Conservation (phyloP, 2,113 vertebrate genomes). For the Laticauda colubrina region DNA sequence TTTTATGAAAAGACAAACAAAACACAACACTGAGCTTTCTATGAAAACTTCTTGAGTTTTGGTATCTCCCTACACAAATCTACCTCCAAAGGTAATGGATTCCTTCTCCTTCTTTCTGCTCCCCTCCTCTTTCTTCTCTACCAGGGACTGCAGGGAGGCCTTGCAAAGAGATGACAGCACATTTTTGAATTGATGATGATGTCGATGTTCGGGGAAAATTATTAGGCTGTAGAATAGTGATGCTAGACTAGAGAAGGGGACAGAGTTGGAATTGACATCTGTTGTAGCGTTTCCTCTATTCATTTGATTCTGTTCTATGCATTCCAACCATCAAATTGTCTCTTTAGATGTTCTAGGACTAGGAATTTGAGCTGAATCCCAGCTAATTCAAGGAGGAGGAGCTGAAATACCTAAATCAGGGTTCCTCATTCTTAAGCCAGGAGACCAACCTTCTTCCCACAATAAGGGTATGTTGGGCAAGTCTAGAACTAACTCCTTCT, state of each 20-base stretch:
- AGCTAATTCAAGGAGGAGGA: background rate
- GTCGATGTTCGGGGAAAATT: background rate
- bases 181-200: background rate
- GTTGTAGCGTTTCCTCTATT: no score
- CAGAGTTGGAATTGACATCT: no score
- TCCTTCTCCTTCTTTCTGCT: background rate
- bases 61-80: background rate
- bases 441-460: no score
- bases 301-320: no score
- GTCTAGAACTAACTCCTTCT: no score
- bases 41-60: background rate
- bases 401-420: background rate
- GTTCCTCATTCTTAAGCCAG: background rate
- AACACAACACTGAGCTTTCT: background rate
- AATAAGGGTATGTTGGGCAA: no score
- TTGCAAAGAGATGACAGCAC: background rate
- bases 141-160: background rate
- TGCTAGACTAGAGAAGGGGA: no score
- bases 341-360: background rate
- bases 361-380: background rate
- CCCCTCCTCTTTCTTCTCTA: background rate
- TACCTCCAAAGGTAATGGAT: background rate
- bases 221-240: background rate
- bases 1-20: background rate
- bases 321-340: no score